These are phyloP conservation scores for Microtus obscurus DNA, from an alignment of 2,797 vertebrate species.

Conservation along the genomic window DNA sequence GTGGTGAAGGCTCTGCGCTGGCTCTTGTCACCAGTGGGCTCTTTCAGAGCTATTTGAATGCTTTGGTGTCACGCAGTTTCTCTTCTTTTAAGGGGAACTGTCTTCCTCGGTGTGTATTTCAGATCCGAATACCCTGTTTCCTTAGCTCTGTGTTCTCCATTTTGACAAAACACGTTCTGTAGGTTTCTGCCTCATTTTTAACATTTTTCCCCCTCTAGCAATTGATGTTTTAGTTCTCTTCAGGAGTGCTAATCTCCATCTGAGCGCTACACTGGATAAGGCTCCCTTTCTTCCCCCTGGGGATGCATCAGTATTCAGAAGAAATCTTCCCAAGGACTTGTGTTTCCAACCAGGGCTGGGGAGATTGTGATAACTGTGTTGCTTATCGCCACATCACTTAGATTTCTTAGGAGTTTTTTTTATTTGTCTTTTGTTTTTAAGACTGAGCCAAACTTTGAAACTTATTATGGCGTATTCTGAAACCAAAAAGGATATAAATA, in stretches of 20 bases:
- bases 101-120: constrained; percentile 81
- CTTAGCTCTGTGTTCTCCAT: constrained; percentile 78
- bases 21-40: constrained; percentile 49
- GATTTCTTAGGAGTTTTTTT: constrained; percentile 39
- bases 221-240: constrained; percentile 77
- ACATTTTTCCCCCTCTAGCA: constrained; percentile 65
- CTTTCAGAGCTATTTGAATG: constrained; percentile 76
- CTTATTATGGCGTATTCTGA: constrained; percentile 17
- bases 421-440: constrained; percentile 54
- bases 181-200: constrained; percentile 74
- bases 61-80: constrained; percentile 63
- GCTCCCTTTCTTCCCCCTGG: constrained; percentile 46
- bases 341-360: constrained; percentile 70
- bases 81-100: constrained; percentile 62
- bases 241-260: constrained; percentile 78
- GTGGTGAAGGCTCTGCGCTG: constrained; percentile 43
- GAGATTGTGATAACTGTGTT: constrained; percentile 51
- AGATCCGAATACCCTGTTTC: constrained; percentile 69
- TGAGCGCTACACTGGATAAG: constrained; percentile 48
- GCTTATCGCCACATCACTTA: constrained; percentile 32
- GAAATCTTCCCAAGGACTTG: constrained; percentile 73
- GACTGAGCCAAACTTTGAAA: constrained; percentile 56
- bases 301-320: constrained; percentile 73
- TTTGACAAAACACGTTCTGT: constrained; percentile 77
- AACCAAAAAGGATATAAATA: constrained; percentile 66